Evolutionary conservation across 2,888 invertebrate species (phyloP).

Genomic region (Smittia sp.): DNA sequence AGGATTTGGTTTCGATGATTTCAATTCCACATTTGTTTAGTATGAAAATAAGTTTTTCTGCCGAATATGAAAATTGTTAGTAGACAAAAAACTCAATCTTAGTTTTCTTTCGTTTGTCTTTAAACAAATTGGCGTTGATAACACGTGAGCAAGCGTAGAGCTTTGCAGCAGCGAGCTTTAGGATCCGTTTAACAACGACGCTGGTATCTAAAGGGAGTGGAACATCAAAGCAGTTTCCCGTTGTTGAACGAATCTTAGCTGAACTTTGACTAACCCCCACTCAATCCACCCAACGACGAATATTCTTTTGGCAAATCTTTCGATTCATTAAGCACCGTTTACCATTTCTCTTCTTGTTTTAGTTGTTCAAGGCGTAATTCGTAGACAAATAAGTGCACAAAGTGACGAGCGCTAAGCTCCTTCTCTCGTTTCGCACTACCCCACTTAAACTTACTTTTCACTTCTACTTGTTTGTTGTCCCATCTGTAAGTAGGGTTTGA

Average conservation of each 20-base stretch:
- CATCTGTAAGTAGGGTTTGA: background rate
- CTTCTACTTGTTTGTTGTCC: background rate
- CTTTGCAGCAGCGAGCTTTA: background rate
- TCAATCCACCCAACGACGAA: background rate
- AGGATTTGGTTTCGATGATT: slow-evolving; percentile 42
- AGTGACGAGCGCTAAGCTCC: background rate
- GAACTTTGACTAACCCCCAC: background rate
- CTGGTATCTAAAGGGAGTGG: too few relatives aligned
- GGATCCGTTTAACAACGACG: too few relatives aligned
- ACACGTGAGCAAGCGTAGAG: background rate
- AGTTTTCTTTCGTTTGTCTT: slow-evolving; percentile 38
- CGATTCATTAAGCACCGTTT: background rate
- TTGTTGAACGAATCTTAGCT: too few relatives aligned
- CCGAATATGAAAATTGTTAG: slow-evolving; percentile 46
- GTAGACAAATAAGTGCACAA: slow-evolving; percentile 36
- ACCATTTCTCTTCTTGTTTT: background rate
- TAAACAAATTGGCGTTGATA: background rate
- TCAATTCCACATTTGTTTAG: slow-evolving; percentile 39
- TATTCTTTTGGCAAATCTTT: too few relatives aligned
- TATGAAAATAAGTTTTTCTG: background rate
- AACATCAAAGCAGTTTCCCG: background rate
- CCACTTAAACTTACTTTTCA: background rate
- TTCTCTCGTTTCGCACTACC: background rate
- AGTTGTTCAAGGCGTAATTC: slow-evolving; percentile 38
- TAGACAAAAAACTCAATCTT: slow-evolving; percentile 42